Evolutionary conservation across 2,888 invertebrate genomes (phyloP).

Genomic region (Pandemis corylana): DNA sequence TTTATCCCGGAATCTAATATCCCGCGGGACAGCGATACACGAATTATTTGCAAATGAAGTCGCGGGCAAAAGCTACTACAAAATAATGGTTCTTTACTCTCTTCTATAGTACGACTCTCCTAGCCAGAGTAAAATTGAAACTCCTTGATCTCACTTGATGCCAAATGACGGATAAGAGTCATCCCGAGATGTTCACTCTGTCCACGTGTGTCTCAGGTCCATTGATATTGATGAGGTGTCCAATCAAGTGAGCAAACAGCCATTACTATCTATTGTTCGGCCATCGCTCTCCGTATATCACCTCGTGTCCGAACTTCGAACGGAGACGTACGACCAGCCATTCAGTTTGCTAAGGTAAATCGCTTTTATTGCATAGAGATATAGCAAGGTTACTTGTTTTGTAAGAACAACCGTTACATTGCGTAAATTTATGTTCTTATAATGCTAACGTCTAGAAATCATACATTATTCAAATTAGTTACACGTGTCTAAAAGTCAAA

Average conservation of each 20-base stretch:
- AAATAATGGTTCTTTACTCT: too few relatives aligned
- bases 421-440: background rate
- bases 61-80: too few relatives aligned
- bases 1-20: too few relatives aligned
- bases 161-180: constrained; percentile 1
- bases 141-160: constrained; percentile 1
- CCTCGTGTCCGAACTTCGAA: constrained; percentile 37
- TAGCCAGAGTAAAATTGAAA: background rate
- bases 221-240: constrained; percentile 18
- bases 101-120: too few relatives aligned
- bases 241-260: constrained; percentile 38
- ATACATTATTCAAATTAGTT: too few relatives aligned
- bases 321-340: constrained; percentile 42
- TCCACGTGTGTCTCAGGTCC: constrained; percentile 4
- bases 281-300: constrained; percentile 47
- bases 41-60: too few relatives aligned
- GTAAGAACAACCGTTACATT: background rate
- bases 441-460: too few relatives aligned
- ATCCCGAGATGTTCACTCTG: background rate
- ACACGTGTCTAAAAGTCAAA: too few relatives aligned
- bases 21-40: too few relatives aligned
- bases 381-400: background rate
- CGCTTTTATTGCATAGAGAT: constrained; percentile 1
- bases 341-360: constrained; percentile 16
- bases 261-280: constrained; percentile 38